Percentiles rank a stretch among this genome's conserved stretches.
phyloP scores from a whole-genome alignment of 1,140 invertebrate genomes.

The Chrysomallon squamiferum region DNA sequence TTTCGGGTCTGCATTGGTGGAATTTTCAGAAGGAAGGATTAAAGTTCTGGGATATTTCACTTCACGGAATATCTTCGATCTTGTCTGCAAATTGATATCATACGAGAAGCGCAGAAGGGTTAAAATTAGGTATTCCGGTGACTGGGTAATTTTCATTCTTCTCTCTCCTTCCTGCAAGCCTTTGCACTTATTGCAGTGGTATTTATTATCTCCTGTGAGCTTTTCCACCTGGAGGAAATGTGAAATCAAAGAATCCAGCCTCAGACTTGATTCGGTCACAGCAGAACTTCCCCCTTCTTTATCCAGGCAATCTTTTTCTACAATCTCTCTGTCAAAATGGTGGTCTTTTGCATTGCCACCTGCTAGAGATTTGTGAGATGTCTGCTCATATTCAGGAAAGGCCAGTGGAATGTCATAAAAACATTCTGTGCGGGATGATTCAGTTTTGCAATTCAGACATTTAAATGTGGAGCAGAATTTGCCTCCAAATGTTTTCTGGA shows the following conservation, averaged over 20 bases:
- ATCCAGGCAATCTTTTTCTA: slow-evolving; percentile 6
- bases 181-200: slow-evolving; percentile 79
- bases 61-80: slow-evolving; percentile 71
- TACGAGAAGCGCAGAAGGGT: slow-evolving; percentile 84
- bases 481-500: slow-evolving; percentile 78
- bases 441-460: slow-evolving; percentile 74
- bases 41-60: slow-evolving; percentile 60
- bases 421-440: slow-evolving; percentile 75
- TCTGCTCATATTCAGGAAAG: slow-evolving; percentile 68
- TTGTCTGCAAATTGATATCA: slow-evolving; percentile 73
- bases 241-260: slow-evolving; percentile 68
- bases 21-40: slow-evolving; percentile 41
- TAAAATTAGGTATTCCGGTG: slow-evolving; percentile 79
- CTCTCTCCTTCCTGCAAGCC: slow-evolving; percentile 78
- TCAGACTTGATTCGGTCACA: slow-evolving; percentile 9
- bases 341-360: slow-evolving; percentile 23
- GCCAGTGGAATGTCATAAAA: slow-evolving; percentile 83
- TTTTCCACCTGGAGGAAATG: slow-evolving; percentile 79
- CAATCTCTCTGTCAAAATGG: not conserved
- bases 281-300: not conserved
- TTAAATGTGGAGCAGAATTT: slow-evolving; percentile 75
- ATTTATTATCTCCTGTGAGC: slow-evolving; percentile 81
- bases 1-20: not conserved
- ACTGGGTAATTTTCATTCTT: slow-evolving; percentile 73
- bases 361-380: slow-evolving; percentile 28